A percentile compares a stretch with the other conserved stretches of the same genome.
phyloP scores from a whole-genome alignment of 2,113 vertebrate species.

The Cyanoramphus novaezelandiae region DNA sequence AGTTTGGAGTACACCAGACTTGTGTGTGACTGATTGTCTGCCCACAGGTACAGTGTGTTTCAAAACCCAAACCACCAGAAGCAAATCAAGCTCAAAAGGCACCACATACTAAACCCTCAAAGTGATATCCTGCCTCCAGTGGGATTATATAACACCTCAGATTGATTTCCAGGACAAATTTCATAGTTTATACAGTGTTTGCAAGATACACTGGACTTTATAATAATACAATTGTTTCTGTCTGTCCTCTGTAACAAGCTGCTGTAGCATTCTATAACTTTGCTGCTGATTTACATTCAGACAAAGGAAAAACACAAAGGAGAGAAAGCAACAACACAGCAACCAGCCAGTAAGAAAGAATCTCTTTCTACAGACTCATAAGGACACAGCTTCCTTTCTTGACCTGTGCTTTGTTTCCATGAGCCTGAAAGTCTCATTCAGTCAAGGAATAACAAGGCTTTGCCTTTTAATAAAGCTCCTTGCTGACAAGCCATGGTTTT shows the following conservation, averaged over 20 bases:
- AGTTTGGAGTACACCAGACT: neutral
- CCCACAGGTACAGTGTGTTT: neutral
- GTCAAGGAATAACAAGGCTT: neutral
- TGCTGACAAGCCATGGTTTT: neutral
- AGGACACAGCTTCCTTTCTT: constrained; percentile 8
- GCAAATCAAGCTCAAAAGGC: neutral
- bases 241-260: neutral
- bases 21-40: neutral
- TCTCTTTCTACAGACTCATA: neutral
- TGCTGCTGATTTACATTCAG: neutral
- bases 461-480: constrained; percentile 20
- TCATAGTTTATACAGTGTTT: neutral
- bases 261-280: neutral
- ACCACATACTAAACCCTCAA: neutral
- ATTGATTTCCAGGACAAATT: neutral
- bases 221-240: neutral
- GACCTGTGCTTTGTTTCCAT: constrained; percentile 6
- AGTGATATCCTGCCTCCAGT: neutral
- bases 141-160: neutral
- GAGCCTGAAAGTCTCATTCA: constrained; percentile 3
- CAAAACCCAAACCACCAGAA: neutral
- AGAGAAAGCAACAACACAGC: neutral
- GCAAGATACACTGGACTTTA: neutral
- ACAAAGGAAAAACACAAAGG: neutral
- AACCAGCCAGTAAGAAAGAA: neutral